Evolutionary conservation across 23 tunicate species (phyloP).

Genomic region (Halocynthia roretzi): DNA sequence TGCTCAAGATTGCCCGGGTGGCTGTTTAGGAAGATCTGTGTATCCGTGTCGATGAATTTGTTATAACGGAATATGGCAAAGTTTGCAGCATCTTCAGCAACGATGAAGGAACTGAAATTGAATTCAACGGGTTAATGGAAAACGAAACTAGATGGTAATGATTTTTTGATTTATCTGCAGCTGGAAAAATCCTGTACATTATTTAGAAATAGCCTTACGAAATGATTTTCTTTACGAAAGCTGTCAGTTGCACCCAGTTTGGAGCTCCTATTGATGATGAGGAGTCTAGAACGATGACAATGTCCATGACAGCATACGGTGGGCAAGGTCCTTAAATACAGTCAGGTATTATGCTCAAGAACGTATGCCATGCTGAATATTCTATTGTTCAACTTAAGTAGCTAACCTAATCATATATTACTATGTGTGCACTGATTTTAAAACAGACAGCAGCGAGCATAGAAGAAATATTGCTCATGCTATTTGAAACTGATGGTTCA

Average conservation of each 20-base stretch:
- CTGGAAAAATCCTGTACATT: neutral
- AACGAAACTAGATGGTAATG: neutral
- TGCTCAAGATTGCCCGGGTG: constrained; percentile 7
- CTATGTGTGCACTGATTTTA: no score
- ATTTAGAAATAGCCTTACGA: neutral
- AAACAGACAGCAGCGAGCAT: no score
- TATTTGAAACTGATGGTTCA: no score
- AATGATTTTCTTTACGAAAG: neutral
- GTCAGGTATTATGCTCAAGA: neutral
- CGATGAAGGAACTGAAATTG: constrained; percentile 10
- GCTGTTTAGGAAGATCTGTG: constrained; percentile 21
- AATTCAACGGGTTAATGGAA: neutral
- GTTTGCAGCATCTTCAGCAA: constrained; percentile 12
- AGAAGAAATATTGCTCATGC: no score
- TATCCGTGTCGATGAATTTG: constrained; percentile 1
- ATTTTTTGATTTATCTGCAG: neutral
- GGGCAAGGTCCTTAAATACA: constrained; percentile 24
- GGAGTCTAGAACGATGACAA: constrained; percentile 19
- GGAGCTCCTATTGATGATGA: constrained; percentile 21
- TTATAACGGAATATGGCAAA: constrained; percentile 25
- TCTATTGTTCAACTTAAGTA: no score
- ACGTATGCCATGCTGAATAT: no score
- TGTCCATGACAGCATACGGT: constrained; percentile 22
- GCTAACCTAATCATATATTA: no score
- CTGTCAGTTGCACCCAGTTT: constrained; percentile 18